Percentiles rank a stretch among this genome's conserved stretches.
phyloP scores from a whole-genome alignment of 2,888 invertebrate genomes.

The Microdon myrmicae region DNA sequence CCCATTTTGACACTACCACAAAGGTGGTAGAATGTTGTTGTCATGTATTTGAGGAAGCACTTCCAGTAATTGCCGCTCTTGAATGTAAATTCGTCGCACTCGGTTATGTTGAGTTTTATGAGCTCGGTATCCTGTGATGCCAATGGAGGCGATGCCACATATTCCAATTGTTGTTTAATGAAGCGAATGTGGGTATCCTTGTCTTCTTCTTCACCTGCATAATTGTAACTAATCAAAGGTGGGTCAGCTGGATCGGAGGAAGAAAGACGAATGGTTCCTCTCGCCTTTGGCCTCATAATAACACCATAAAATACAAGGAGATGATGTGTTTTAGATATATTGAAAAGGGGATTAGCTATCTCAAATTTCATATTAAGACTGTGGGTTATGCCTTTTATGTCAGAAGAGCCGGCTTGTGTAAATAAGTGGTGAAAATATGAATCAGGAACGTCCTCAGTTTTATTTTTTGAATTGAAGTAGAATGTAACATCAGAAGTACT shows the following conservation, averaged over 20 bases:
- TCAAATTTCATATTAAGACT: constrained; percentile 18
- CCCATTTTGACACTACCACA: constrained; percentile 79
- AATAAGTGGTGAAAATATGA: constrained; percentile 69
- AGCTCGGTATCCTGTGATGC: constrained; percentile 58
- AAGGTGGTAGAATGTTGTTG: constrained; percentile 75
- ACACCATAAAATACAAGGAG: constrained; percentile 47
- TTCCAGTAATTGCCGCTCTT: constrained; percentile 70
- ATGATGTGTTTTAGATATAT: constrained; percentile 21
- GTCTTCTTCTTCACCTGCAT: constrained; percentile 69
- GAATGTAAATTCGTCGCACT: constrained; percentile 56
- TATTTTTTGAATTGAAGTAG: constrained; percentile 69
- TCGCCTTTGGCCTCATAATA: constrained; percentile 62
- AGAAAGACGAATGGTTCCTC: constrained; percentile 68
- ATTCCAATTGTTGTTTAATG: constrained; percentile 56
- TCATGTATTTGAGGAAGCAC: constrained; percentile 73
- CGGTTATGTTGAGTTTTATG: constrained; percentile 47
- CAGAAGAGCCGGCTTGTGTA: constrained; percentile 58
- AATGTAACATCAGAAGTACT: constrained; percentile 67
- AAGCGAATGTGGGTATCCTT: constrained; percentile 59
- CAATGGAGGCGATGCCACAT: constrained; percentile 67
- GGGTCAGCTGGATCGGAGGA: constrained; percentile 68
- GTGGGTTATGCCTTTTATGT: constrained; percentile 29
- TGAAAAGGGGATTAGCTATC: constrained; percentile 19
- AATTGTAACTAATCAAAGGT: constrained; percentile 71
- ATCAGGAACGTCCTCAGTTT: constrained; percentile 70